Base-by-base conservation (phyloP, 30 jellyfish, hydroid and myxozoan species). In the Rhopilema esculentum region DNA sequence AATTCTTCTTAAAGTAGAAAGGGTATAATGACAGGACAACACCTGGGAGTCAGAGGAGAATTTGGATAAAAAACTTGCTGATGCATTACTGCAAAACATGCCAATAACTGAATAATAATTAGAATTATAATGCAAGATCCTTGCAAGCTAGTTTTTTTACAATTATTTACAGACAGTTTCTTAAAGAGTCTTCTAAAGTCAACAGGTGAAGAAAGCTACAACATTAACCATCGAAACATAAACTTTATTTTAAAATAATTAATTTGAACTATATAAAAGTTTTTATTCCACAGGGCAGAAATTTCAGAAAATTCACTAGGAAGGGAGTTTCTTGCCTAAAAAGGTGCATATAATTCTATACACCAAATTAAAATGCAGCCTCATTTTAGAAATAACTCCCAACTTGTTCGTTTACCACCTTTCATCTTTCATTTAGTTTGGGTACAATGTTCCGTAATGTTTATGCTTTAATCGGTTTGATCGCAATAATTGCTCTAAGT, bases 11-110 rank as follows among this genome's bases (percentile, higher is more conserved):
- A 63, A 89, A 89, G 71, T 89, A 95, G 97, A 89, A 89, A 72
- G 97, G 97, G 20, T 89, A 26, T 57, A 66, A 86, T 4, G 63
- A 78, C 29, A 81, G 50, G 94, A 89, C 81, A 89, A 89, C 66
- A 89, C 97, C 23, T 89, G 97, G 97, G 97, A 89, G 72, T 95
- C 97, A 28, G 97, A 92, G 16, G 91, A 82, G 21, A 89, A 89
- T 52, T 73, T 89, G 75, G 82, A 89, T 63, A 64, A 64, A 64
- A 64, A 64, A 21, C 74, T 64, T 21, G 31, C 17, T 25, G 74
- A 64, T 64, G 74, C 74, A 25, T 64, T 64, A 25, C 74, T 64
- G 74, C 74, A 64, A 64, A 64, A 64, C 74, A 64, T 64, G 74
- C 30, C 27, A 64, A 25, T 64, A 64, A 64, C 74, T 64, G 74